Evolutionary conservation across 2,888 invertebrate species (phyloP), one percentile per base, ranked within the genome.

Genomic region (Tryphoninae sp.): DNA sequence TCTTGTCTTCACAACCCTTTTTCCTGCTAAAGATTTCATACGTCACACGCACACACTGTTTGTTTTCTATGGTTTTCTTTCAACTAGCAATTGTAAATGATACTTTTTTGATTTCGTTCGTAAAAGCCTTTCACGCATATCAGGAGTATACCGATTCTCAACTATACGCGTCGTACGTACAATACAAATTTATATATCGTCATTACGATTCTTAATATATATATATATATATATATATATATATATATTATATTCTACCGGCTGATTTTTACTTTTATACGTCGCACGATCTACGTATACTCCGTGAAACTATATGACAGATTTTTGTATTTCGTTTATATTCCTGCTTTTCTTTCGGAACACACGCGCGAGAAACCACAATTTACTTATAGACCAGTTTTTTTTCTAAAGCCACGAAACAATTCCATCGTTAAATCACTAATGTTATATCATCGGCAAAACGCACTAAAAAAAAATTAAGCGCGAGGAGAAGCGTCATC

Each of bases 21-120:
- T 61, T 84, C 83, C 83, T 84, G 82, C 82, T 69, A 76, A 80
- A 84, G 49, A 83, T 83, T 78, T 65, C 51, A 78, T 33, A 72
- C 71, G 72, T 78, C 65, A 80, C 78, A 77, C 65, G 72, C 74
- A 77, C 65, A 77, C 73, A 33, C 67, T 55, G 65, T 19, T 72
- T 64, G 33, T 61, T 64, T 59, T 64, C 49, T 61, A 19, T 19
- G 19, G 6, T 76, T 78, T 23, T 75, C 23, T 33, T 33, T 68
- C 45, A 23, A 9, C n/a, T 59, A 64, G 58, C 58, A 19, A 42
- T 65, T n/a, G n/a, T 55, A 74, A 65, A 65, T 62, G 65, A 62
- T 64, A 74, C 33, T 68, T 68, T 59, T 59, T 26, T 23, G 11
- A 59, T 13, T 59, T 59, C 19, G 11, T 23, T 59, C 8, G 45